Percentiles rank a stretch among this genome's conserved stretches.
phyloP scores from a whole-genome alignment of 2,888 invertebrate genomes.

The Notodonta dromedarius region DNA sequence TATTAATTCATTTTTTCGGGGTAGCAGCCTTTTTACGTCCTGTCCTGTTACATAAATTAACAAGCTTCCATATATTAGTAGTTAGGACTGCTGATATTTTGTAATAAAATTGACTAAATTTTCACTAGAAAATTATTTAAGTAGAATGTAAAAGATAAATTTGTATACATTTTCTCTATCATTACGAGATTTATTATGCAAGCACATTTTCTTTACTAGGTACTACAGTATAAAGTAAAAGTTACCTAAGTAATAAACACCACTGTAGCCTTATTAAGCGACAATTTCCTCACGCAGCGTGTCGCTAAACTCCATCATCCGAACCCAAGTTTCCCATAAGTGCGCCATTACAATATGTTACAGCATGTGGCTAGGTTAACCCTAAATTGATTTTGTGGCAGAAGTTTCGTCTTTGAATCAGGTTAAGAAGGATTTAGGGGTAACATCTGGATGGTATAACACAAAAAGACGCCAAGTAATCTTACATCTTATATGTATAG shows the following conservation, averaged over 20 bases:
- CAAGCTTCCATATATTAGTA: too few species aligned
- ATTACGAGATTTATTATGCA: background rate
- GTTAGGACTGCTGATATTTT: too few species aligned
- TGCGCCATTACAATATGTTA: background rate
- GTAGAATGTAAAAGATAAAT: background rate
- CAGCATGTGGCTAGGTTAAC: background rate
- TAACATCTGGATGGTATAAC: background rate
- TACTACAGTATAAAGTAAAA: background rate
- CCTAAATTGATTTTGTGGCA: conserved; percentile 3
- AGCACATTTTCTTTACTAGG: background rate
- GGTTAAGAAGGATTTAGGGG: background rate
- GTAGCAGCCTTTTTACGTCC: too few species aligned
- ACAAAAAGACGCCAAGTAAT: background rate
- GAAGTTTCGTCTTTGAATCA: conserved; percentile 1
- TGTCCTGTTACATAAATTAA: too few species aligned
- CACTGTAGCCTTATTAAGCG: background rate
- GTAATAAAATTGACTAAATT: too few species aligned
- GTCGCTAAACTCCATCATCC: background rate
- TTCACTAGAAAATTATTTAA: background rate
- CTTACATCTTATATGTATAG: background rate
- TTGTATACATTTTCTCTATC: background rate
- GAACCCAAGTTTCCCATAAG: background rate
- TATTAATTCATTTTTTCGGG: too few species aligned
- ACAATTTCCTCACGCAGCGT: background rate
- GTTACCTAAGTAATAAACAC: background rate